Evolutionary conservation across 2,797 vertebrate species (phyloP), one percentile per base, ranked within the genome.

Genomic region (Falco concolor): DNA sequence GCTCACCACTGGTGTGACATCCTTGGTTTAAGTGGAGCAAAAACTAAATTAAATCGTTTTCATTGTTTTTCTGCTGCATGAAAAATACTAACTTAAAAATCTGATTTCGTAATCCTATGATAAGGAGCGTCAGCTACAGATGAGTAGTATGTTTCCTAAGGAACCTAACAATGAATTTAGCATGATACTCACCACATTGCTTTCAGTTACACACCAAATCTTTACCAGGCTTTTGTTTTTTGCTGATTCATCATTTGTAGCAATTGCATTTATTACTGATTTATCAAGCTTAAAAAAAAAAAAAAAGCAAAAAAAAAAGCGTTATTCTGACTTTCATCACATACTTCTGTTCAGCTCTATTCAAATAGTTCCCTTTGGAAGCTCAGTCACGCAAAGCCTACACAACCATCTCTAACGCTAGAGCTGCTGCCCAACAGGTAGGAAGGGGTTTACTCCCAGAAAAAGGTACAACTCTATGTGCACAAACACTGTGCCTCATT

Each of bases 141-240:
- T 28, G 25, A 47, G 47, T 47, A 86, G 67, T 23, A 30, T 24
- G 27, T 49, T 83, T 89, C 30, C 53, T 70, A 42, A 87, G 27
- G 50, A 79, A 56, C 17, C 9, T 47, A 63, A 53, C 50, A 75
- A 30, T 34, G 20, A 54, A 67, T 83, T 94, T 84, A 83, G 38
- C 13, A 6, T 36, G 21, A 87, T 90, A 97, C 98, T 98, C 96
- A 99, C 99, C 97, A 91, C 80, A 15, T 97, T 98, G 23, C 61
- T 97, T 40, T 98, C 6, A 13, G 94, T 98, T 91, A 98, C 98
- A 92, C 99, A 99, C 98, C 99, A 99, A 38, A 93, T 53, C 97
- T 99, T 99, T 90, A 99, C 97, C 88, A 99, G 96, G 96, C 98
- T 99, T 98, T 97, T 99, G 98, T 99, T 99, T 89, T 97, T 97